A percentile compares a stretch with the other conserved stretches of the same genome.
These are phyloP conservation scores for Apeira syringaria DNA, from an alignment of 2,888 invertebrate species.

Conservation along the genomic window DNA sequence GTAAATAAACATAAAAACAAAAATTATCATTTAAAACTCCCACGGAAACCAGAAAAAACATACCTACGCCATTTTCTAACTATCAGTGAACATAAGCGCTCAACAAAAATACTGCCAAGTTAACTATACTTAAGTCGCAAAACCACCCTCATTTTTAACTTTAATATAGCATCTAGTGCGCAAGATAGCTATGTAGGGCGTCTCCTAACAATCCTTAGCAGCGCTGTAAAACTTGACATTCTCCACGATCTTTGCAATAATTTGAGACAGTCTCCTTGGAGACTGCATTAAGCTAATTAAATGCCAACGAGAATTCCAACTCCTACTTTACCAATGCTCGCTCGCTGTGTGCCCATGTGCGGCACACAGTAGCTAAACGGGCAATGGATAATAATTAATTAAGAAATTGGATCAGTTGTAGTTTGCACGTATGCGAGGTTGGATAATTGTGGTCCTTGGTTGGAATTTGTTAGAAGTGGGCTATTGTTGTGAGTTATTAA, in stretches of 20 bases:
- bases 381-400: slow-evolving; percentile 25
- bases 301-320: slow-evolving; percentile 6
- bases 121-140: neutral
- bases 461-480: slow-evolving; percentile 15
- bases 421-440: slow-evolving; percentile 27
- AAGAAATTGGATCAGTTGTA: slow-evolving; percentile 23
- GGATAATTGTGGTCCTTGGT: slow-evolving; percentile 24
- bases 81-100: too few relatives aligned
- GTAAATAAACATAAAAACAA: too few relatives aligned
- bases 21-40: too few relatives aligned
- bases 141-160: neutral
- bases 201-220: slow-evolving; percentile 3
- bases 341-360: slow-evolving; percentile 5
- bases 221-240: slow-evolving; percentile 13
- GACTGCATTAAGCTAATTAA: slow-evolving; percentile 22
- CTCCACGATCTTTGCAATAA: slow-evolving; percentile 9
- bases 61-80: too few relatives aligned
- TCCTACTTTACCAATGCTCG: slow-evolving; percentile 6
- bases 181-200: slow-evolving; percentile 3
- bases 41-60: too few relatives aligned
- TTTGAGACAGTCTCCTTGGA: slow-evolving; percentile 4
- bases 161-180: neutral
- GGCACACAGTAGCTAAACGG: slow-evolving; percentile 7
- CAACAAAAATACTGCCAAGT: too few relatives aligned
- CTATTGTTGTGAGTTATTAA: slow-evolving; percentile 6